These are phyloP conservation scores for Nanorana parkeri DNA, from an alignment of 2,113 vertebrate species.

Conservation along the genomic window DNA sequence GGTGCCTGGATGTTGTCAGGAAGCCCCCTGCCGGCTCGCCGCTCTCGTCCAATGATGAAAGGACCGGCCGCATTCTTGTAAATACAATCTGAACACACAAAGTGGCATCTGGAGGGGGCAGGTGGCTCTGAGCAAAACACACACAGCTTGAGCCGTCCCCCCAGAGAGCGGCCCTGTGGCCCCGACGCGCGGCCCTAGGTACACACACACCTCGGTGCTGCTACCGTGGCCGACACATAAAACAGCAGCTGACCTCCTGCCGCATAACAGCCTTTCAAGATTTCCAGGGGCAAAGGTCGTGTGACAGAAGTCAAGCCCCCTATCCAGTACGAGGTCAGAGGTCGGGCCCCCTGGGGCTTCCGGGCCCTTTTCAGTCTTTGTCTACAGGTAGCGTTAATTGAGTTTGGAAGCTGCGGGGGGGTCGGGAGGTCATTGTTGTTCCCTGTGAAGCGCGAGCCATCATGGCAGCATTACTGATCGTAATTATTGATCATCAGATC, in stretches of 20 bases:
- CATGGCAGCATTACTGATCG: conserved; percentile 33
- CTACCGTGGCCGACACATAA: background rate
- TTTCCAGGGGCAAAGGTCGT: conserved; percentile 59
- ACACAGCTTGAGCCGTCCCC: background rate
- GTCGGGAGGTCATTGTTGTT: conserved; percentile 41
- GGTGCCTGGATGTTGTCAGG: too few relatives aligned
- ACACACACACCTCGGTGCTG: too few relatives aligned
- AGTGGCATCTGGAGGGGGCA: background rate
- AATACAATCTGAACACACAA: too few relatives aligned
- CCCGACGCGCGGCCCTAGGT: background rate
- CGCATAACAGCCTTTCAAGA: conserved; percentile 33
- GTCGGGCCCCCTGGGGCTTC: background rate
- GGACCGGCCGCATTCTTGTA: too few relatives aligned
- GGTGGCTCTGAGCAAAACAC: background rate
- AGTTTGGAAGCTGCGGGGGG: conserved; percentile 18
- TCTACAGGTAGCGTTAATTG: conserved; percentile 51
- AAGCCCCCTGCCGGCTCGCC: too few relatives aligned
- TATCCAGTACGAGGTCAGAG: conserved; percentile 46
- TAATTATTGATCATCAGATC: conserved; percentile 24
- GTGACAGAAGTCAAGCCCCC: conserved; percentile 58
- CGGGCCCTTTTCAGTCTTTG: background rate
- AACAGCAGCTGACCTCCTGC: conserved; percentile 17
- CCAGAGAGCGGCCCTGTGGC: background rate
- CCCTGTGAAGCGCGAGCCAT: conserved; percentile 11
- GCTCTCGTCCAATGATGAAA: too few relatives aligned